Conservation (phyloP, 2,113 vertebrate species). For the Prochilodus magdalenae region DNA sequence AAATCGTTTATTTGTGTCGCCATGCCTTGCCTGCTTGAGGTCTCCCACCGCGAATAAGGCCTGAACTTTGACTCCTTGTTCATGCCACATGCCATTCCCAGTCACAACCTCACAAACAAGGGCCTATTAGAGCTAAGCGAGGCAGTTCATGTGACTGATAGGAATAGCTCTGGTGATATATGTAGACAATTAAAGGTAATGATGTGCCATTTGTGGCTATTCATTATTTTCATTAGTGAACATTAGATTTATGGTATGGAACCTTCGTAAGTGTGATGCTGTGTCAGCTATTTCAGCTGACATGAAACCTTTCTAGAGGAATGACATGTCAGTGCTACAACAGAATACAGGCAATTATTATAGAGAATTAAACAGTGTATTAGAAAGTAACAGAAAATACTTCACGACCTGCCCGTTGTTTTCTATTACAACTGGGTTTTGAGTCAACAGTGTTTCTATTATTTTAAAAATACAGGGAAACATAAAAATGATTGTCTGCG, state of each 20-base stretch:
- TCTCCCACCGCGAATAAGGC: slow-evolving; percentile 60
- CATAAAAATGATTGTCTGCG: too few relatives aligned
- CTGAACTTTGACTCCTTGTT: slow-evolving; percentile 64
- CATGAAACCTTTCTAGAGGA: not conserved
- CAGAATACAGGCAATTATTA: too few relatives aligned
- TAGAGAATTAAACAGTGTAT: too few relatives aligned
- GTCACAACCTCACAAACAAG: not conserved
- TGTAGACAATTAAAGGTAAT: not conserved
- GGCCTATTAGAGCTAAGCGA: slow-evolving; percentile 3
- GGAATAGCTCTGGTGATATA: slow-evolving; percentile 1
- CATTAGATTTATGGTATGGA: not conserved
- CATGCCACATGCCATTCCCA: slow-evolving; percentile 19
- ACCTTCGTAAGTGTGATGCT: not conserved
- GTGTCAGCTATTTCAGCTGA: not conserved
- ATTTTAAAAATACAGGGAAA: too few relatives aligned
- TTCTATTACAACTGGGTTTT: too few relatives aligned
- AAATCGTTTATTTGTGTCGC: slow-evolving; percentile 74
- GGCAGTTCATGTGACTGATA: not conserved
- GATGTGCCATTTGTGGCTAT: not conserved
- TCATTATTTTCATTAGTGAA: too few relatives aligned
- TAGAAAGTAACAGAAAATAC: too few relatives aligned
- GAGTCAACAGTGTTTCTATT: too few relatives aligned
- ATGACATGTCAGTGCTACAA: not conserved
- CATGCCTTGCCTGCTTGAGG: slow-evolving; percentile 61
- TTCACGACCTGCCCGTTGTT: too few relatives aligned